These are phyloP conservation scores for Acanthiza pusilla DNA, from an alignment of 2,797 vertebrate species.

Conservation along the genomic window DNA sequence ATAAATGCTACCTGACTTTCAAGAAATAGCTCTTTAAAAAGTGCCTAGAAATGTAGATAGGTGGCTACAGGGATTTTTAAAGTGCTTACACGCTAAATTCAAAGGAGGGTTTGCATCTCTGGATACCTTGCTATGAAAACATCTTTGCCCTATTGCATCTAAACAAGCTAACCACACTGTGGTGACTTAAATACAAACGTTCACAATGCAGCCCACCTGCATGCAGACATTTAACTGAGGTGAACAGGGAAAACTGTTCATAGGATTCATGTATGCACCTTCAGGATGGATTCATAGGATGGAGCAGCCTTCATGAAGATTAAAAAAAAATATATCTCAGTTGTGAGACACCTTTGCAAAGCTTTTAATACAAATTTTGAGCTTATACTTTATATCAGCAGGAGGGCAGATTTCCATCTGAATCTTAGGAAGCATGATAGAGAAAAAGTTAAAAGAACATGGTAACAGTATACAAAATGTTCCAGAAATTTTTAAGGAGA, in stretches of 20 bases:
- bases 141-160: background rate
- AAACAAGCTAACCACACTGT: background rate
- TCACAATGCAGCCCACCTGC: background rate
- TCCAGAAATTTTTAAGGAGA: background rate
- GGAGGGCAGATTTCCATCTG: background rate
- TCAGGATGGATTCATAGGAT: background rate
- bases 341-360: background rate
- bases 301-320: background rate
- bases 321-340: background rate
- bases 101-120: background rate
- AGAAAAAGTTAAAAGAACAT: background rate
- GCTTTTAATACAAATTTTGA: background rate
- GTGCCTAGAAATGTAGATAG: background rate
- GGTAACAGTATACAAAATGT: background rate
- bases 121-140: background rate
- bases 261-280: background rate
- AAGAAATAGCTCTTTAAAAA: background rate
- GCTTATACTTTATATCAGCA: background rate
- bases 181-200: background rate
- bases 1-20: background rate
- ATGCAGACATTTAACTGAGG: background rate
- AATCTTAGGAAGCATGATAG: background rate
- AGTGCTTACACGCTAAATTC: background rate
- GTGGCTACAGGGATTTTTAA: background rate
- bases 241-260: background rate